A percentile compares a stretch with the other conserved stretches of the same genome.
phyloP scores from a whole-genome alignment of 1,140 invertebrate genomes.

The Dermatophagoides farinae region DNA sequence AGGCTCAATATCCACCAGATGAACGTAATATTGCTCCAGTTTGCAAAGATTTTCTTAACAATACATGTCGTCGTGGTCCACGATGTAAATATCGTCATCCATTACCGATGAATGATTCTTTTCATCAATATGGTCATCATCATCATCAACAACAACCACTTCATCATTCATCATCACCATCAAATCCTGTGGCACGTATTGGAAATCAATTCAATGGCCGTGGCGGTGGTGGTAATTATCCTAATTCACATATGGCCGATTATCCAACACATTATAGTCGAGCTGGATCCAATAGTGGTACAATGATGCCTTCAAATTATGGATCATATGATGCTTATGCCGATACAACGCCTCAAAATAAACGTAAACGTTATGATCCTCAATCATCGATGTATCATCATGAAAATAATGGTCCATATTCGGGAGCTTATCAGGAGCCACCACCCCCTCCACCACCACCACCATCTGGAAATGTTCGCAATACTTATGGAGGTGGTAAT shows the following conservation, averaged over 20 bases:
- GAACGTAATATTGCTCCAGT: constrained; percentile 32
- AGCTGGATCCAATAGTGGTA: not conserved
- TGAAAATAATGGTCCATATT: not conserved
- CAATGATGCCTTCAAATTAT: not conserved
- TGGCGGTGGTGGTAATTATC: not conserved
- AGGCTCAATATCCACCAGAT: constrained; percentile 14
- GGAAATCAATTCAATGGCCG: constrained; percentile 16
- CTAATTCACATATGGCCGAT: not conserved
- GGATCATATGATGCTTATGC: not conserved
- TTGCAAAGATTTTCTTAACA: constrained; percentile 54
- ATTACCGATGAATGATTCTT: constrained; percentile 16
- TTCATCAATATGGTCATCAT: not conserved
- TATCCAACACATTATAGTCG: not conserved
- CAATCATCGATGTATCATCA: not conserved
- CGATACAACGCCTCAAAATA: not conserved
- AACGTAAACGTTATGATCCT: not conserved
- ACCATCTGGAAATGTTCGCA: constrained; percentile 1
- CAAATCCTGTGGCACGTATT: not conserved
- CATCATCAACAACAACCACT: not conserved
- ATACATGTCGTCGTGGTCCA: constrained; percentile 39
- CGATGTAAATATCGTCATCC: constrained; percentile 36
- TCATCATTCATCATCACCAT: constrained; percentile 20
- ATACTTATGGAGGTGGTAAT: not conserved
- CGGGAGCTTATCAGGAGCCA: not conserved
- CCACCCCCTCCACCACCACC: not conserved